Base-by-base conservation (phyloP, 37 sponge, comb jelly and placozoan genomes). In the Chondrosia reniformis region DNA sequence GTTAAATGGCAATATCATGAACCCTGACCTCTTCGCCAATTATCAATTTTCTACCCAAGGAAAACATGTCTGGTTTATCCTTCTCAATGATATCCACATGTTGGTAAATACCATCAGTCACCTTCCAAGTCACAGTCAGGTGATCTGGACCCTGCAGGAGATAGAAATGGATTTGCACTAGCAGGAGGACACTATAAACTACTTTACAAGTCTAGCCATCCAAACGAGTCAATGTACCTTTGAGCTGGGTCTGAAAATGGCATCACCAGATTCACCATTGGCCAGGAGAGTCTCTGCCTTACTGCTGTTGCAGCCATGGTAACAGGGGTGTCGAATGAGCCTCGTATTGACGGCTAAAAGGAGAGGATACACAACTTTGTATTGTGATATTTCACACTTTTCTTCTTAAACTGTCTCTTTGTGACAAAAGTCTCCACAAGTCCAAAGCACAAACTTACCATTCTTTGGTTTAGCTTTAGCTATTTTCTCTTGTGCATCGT, bases 71-170 rank as follows among this genome's bases (percentile, higher is more conserved):
- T 13, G 90, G 91, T 46, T 98, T 98, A 49, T 83, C 92, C 40
- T 88, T 79, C 76, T 98, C 99, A 55, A 78, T 67, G n/a, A 98
- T 90, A 76, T 95, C 95, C 31, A 95, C 75, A 71, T 98, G 99
- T 62, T 93, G 95, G 58, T 84, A 81, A 8, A 98, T 83, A 55
- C 45, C 65, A 0, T 89, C 91, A 8, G 80, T 83, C 22, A 96
- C 91, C 80, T 96, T 96, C 97, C 93, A 96, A 5, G 97, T 84
- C 33, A 96, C 54, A 42, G 97, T 93, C 76, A 96, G 71, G 80
- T 85, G 93, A 81, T 96, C 91, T 9, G 56, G 17, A 13, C 95
- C 91, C 95, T 94, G 41, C 30, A 45, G 8, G 19, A 55, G 41
- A 24, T 32, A 40, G 13, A 27, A 7, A 77, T 24, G 24, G 13